Percentiles rank a stretch among this genome's conserved stretches.
Conservation (phyloP, 2,888 invertebrate species). For the Volucella inanis region DNA sequence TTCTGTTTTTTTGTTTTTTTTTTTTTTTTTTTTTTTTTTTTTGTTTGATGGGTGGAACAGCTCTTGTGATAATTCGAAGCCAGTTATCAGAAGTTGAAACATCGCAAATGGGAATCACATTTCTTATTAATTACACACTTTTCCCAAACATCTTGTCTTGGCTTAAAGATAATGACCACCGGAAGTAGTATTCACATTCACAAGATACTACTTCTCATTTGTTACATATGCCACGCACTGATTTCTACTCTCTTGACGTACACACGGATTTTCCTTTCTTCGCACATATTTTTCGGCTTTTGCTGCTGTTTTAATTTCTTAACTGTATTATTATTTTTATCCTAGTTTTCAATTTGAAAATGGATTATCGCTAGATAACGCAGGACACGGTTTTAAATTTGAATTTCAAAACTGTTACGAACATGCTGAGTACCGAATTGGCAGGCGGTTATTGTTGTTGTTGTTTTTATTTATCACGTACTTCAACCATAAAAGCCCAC, state of each 20-base stretch:
- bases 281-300: not conserved
- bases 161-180: no score
- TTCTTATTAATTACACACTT: constrained; percentile 57
- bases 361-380: not conserved
- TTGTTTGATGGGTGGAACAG: not conserved
- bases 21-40: no score
- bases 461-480: not conserved
- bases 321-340: constrained; percentile 7
- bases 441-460: no score
- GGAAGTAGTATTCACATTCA: not conserved
- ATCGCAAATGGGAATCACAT: constrained; percentile 52
- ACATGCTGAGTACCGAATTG: not conserved
- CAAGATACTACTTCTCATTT: no score
- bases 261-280: constrained; percentile 31
- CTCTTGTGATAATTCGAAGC: constrained; percentile 25
- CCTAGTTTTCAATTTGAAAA: constrained; percentile 41
- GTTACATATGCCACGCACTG: constrained; percentile 6
- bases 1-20: constrained; percentile 23
- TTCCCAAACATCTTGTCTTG: not conserved
- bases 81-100: constrained; percentile 18
- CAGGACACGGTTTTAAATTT: constrained; percentile 30
- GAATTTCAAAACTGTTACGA: not conserved
- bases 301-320: constrained; percentile 34
- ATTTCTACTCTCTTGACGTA: constrained; percentile 12
- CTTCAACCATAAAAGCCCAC: no score